Conservation (phyloP, 2,888 invertebrate species). For the Cheilosia urbana region DNA sequence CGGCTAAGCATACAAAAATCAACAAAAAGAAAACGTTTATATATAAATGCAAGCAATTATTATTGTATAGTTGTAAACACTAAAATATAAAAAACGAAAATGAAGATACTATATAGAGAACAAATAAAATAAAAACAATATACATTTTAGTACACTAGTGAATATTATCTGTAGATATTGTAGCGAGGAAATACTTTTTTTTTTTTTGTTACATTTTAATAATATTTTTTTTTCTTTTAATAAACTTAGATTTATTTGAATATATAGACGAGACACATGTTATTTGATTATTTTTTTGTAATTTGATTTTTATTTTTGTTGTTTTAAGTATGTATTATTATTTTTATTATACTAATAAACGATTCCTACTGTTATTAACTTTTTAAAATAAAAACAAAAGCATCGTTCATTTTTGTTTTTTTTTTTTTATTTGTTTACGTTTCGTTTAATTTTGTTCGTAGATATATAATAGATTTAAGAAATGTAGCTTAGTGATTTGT, state of each 20-base stretch:
- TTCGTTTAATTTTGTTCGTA: constrained; percentile 56
- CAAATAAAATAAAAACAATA: constrained; percentile 66
- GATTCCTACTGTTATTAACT: constrained; percentile 72
- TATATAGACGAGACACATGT: background rate
- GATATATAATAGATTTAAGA: constrained; percentile 64
- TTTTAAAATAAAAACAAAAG: constrained; percentile 42
- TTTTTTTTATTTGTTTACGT: constrained; percentile 47
- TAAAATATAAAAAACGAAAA: constrained; percentile 53
- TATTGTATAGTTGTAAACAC: constrained; percentile 62
- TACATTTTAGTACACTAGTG: constrained; percentile 72
- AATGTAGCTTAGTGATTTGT: constrained; percentile 71
- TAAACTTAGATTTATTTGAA: constrained; percentile 11
- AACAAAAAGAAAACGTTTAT: constrained; percentile 74
- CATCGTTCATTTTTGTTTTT: constrained; percentile 36
- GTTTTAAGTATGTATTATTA: constrained; percentile 68
- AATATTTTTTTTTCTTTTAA: constrained; percentile 9
- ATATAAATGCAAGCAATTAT: constrained; percentile 58
- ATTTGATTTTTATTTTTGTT: constrained; percentile 26
- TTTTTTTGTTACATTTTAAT: constrained; percentile 50
- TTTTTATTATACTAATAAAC: constrained; percentile 73
- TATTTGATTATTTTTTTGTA: constrained; percentile 18
- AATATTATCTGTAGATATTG: constrained; percentile 70
- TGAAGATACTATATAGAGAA: constrained; percentile 60
- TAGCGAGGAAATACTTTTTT: constrained; percentile 46
- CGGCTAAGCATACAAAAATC: constrained; percentile 42